Conservation (phyloP, 2,797 vertebrate species). For the Schizopygopsis malacanthus region DNA sequence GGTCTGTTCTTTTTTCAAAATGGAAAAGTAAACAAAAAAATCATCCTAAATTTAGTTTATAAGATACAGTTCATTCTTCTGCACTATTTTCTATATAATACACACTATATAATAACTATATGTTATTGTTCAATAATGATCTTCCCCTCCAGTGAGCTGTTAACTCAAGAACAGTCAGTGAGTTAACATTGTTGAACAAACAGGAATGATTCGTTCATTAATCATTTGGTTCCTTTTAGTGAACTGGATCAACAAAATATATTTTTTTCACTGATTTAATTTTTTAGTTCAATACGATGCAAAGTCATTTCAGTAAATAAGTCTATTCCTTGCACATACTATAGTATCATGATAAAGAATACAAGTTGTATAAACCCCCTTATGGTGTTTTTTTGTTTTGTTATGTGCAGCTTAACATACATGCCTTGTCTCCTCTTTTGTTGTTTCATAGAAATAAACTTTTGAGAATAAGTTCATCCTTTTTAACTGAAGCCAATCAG, state of each 20-base stretch:
- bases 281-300: background rate
- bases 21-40: too few species aligned
- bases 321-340: background rate
- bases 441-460: background rate
- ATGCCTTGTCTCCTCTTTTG: background rate
- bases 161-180: conserved; percentile 14
- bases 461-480: background rate
- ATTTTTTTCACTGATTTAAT: background rate
- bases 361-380: background rate
- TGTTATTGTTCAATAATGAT: background rate
- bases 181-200: conserved; percentile 5
- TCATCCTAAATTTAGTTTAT: background rate
- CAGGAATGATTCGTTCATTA: background rate
- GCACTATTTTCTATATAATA: background rate
- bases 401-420: background rate
- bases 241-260: background rate
- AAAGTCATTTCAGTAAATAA: background rate
- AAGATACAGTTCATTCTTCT: background rate
- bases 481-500: background rate
- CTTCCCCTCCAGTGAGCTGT: background rate
- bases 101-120: too few species aligned
- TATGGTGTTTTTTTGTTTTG: background rate
- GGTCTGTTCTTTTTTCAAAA: background rate
- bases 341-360: background rate
- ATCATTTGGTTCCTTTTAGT: background rate